Conservation (phyloP, 2,797 vertebrate species). For the Melanotaenia trifasciata region DNA sequence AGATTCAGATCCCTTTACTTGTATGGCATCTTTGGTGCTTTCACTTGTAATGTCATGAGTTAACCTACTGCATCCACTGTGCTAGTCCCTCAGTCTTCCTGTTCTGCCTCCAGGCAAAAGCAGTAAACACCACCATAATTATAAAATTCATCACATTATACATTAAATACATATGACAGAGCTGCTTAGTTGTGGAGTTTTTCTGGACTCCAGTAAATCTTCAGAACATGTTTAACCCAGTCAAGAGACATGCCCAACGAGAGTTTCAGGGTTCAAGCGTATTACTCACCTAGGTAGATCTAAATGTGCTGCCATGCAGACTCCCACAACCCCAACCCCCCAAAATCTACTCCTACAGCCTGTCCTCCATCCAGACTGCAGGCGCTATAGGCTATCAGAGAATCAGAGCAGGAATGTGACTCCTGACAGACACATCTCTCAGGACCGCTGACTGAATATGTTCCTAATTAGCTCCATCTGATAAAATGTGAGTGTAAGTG, state of each 20-base stretch:
- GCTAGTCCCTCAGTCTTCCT: not conserved
- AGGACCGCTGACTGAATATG: slow-evolving; percentile 77
- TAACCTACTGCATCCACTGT: not conserved
- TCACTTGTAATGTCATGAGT: slow-evolving; percentile 10
- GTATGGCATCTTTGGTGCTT: not conserved
- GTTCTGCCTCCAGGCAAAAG: slow-evolving; percentile 24
- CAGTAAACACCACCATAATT: slow-evolving; percentile 48
- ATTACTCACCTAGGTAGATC: slow-evolving; percentile 70
- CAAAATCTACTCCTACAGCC: slow-evolving; percentile 51
- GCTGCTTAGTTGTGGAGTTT: slow-evolving; percentile 31
- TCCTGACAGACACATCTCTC: slow-evolving; percentile 81
- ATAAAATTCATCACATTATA: slow-evolving; percentile 62
- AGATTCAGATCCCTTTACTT: not conserved
- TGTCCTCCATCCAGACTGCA: slow-evolving; percentile 68
- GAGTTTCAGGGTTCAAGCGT: slow-evolving; percentile 71
- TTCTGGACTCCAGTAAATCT: slow-evolving; percentile 66
- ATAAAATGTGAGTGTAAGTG: slow-evolving; percentile 81
- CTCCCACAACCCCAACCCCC: slow-evolving; percentile 21
- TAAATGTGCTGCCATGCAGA: slow-evolving; percentile 48
- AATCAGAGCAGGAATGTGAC: slow-evolving; percentile 81
- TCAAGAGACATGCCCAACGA: slow-evolving; percentile 49
- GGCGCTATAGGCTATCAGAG: slow-evolving; percentile 75
- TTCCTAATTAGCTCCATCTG: slow-evolving; percentile 83
- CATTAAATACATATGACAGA: slow-evolving; percentile 29
- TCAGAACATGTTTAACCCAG: slow-evolving; percentile 75